phyloP scores from a whole-genome alignment of 1,140 invertebrate genomes.

The Homarus americanus region DNA sequence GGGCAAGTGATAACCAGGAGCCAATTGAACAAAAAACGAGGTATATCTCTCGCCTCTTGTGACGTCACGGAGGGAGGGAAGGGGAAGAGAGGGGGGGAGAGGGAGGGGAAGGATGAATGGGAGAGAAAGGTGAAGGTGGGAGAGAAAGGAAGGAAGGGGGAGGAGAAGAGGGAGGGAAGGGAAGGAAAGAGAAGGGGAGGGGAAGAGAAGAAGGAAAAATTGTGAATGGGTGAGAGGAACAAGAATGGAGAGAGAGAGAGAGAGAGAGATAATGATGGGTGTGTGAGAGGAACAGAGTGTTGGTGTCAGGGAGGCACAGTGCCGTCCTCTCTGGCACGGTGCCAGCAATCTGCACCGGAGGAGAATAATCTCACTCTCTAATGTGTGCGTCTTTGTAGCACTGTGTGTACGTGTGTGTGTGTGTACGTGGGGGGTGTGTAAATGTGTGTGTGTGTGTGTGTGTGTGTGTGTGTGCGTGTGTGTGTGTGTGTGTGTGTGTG shows the following conservation, averaged over 20 bases:
- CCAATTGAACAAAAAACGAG: no score
- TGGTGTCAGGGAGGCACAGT: background rate
- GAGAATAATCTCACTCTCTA: slow-evolving; percentile 49
- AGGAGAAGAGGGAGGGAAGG: background rate
- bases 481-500: slow-evolving; percentile 43
- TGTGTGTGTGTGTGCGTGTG: background rate
- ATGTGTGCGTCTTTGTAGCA: slow-evolving; percentile 24
- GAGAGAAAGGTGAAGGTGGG: background rate
- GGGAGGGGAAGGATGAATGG: background rate
- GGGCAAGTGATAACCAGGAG: no score
- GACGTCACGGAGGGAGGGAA: background rate
- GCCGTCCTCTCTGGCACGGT: background rate
- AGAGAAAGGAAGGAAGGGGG: background rate
- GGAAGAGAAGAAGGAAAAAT: background rate
- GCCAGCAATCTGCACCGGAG: slow-evolving; percentile 38
- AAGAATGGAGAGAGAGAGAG: background rate
- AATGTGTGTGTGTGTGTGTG: no score
- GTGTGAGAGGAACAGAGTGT: background rate
- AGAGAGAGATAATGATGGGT: background rate
- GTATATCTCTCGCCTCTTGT: no score
- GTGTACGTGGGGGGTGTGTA: background rate
- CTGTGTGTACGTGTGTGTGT: background rate
- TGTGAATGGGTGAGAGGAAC: background rate
- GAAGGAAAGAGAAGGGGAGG: background rate
- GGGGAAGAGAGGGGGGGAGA: background rate